Evolutionary conservation across 1,140 invertebrate genomes (phyloP), one percentile per base, ranked within the genome.

Genomic region (Drosophila subobscura): DNA sequence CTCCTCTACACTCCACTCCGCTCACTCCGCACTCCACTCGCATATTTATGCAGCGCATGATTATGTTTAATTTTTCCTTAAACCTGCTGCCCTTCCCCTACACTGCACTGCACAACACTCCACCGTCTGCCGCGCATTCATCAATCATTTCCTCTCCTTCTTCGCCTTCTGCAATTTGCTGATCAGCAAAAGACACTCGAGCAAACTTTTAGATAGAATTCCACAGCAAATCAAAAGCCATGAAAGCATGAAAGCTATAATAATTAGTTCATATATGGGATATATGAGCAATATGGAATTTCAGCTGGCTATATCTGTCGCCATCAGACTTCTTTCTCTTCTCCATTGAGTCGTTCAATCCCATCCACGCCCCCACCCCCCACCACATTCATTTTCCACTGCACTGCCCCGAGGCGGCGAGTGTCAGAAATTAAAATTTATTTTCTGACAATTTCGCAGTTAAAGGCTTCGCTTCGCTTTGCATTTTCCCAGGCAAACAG

Each of bases 361-460:
- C 16, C 16, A 1, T 20, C 16, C 16, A 20, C 16, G 16, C 20
- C 0, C 14, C 16, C 7, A 23, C 14, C 8, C 14, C 8, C 33
- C 40, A n/a, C 6, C 40, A 29, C 37, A 29, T 54, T 40, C 50
- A 72, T 49, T 63, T 37, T 29, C 27, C 14, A 8, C 29, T 20
- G 22, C 56, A 41, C 4, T 1, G 40, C 52, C 33, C 37, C 57
- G 12, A 6, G 27, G 29, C 23, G 57, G 59, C 66, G 51, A 68
- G 63, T 50, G 66, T 56, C 46, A 49, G 51, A 65, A 71, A 71
- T 73, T 73, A 73, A 64, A 73, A 73, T 73, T 72, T 73, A 65
- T 73, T 57, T 50, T 65, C 70, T 45, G 52, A 73, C 70, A 64
- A 73, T 73, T 73, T 73, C 73, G 16, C 73, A 73, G 64, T 73